These are phyloP conservation scores for Pristionchus maxplancki DNA, from an alignment of 2,888 invertebrate genomes.

Conservation along the genomic window DNA sequence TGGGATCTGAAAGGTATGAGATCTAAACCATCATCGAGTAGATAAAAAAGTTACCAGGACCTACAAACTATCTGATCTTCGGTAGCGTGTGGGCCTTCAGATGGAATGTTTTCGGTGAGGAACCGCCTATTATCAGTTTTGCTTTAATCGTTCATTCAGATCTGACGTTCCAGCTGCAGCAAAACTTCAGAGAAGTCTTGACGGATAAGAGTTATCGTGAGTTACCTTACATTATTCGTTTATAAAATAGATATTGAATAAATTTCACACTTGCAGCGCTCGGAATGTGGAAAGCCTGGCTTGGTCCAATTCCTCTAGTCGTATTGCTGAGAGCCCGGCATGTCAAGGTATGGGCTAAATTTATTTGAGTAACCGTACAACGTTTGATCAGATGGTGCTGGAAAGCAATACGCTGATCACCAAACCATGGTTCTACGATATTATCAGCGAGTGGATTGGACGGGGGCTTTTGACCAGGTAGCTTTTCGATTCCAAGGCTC, in stretches of 20 bases:
- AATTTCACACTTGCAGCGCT: neutral
- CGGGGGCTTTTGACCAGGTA: neutral
- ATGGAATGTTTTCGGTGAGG: constrained; percentile 54
- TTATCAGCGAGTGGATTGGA: constrained; percentile 21
- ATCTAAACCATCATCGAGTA: neutral
- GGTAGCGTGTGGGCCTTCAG: constrained; percentile 52
- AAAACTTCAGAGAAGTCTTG: neutral
- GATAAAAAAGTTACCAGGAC: neutral
- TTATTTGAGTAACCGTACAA: neutral
- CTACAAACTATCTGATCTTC: constrained; percentile 45
- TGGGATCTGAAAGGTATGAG: neutral
- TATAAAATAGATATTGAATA: neutral
- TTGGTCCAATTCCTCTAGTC: constrained; percentile 62
- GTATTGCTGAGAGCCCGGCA: constrained; percentile 56
- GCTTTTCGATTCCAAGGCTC: too few species aligned
- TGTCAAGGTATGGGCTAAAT: constrained; percentile 54
- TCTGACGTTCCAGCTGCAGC: constrained; percentile 43
- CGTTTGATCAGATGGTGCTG: neutral
- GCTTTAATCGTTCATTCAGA: neutral
- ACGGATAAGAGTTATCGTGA: neutral
- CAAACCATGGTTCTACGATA: neutral
- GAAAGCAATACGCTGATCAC: neutral
- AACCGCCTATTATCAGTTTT: too few species aligned
- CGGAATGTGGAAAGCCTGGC: neutral
- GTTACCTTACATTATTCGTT: neutral